Percentiles rank a stretch among this genome's conserved stretches.
Conservation (phyloP, 2,113 vertebrate genomes). For the Poeciliopsis turrubarensis region DNA sequence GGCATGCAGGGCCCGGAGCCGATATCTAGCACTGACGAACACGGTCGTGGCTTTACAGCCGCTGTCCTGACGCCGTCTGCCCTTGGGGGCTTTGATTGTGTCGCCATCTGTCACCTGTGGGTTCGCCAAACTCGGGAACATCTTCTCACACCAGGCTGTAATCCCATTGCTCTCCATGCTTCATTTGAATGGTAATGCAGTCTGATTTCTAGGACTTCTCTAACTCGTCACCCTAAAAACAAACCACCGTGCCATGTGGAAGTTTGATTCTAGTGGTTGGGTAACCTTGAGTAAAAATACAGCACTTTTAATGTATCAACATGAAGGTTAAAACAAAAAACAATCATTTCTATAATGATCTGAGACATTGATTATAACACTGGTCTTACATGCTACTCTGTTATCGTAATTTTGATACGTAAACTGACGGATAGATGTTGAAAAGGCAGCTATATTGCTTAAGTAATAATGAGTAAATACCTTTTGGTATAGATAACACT, state of each 20-base stretch:
- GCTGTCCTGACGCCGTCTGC: background rate
- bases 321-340: background rate
- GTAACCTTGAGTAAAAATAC: background rate
- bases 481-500: too few species aligned
- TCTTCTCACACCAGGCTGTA: slow-evolving; percentile 70
- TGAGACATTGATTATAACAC: too few species aligned
- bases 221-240: slow-evolving; percentile 52
- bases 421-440: too few species aligned
- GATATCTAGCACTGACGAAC: background rate
- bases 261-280: background rate
- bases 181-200: slow-evolving; percentile 82
- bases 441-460: too few species aligned
- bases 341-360: too few species aligned
- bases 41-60: background rate
- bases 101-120: slow-evolving; percentile 55
- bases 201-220: slow-evolving; percentile 79
- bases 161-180: slow-evolving; percentile 74
- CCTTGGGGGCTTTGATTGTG: slow-evolving; percentile 16
- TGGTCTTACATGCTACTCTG: too few species aligned
- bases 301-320: background rate
- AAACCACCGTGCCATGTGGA: background rate
- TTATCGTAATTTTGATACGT: too few species aligned
- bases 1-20: background rate
- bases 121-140: slow-evolving; percentile 42
- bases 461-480: too few species aligned